These are phyloP conservation scores for Strigamia maritima DNA, from an alignment of 2,888 invertebrate genomes.

Conservation along the genomic window DNA sequence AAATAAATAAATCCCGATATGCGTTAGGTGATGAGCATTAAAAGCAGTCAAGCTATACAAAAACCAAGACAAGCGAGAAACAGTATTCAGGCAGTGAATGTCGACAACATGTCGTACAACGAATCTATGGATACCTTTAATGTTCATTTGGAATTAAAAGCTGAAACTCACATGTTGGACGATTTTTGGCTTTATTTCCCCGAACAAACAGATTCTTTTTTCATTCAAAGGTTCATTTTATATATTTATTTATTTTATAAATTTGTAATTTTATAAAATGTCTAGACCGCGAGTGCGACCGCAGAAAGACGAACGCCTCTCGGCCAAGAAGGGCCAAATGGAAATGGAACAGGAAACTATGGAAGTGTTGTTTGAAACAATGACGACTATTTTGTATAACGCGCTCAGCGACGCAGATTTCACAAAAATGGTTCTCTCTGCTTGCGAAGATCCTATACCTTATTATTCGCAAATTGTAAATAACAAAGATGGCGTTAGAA, in stretches of 20 bases:
- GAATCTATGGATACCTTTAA: neutral
- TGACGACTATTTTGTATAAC: neutral
- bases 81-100: neutral
- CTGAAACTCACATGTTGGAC: slow-evolving; percentile 2
- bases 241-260: neutral
- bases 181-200: slow-evolving; percentile 25
- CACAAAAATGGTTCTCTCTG: neutral
- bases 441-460: neutral
- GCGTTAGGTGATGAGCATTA: neutral
- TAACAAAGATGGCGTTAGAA: neutral
- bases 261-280: neutral
- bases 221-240: slow-evolving; percentile 10
- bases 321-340: neutral
- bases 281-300: slow-evolving; percentile 12
- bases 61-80: neutral
- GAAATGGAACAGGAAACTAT: neutral
- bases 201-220: neutral
- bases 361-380: slow-evolving; percentile 22
- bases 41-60: neutral
- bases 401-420: neutral
- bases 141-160: slow-evolving; percentile 27
- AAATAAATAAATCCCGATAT: neutral
- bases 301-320: slow-evolving; percentile 1
- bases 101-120: neutral
- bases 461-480: neutral